phyloP scores from a whole-genome alignment of 2,888 invertebrate species.

The Celastrina argiolus region DNA sequence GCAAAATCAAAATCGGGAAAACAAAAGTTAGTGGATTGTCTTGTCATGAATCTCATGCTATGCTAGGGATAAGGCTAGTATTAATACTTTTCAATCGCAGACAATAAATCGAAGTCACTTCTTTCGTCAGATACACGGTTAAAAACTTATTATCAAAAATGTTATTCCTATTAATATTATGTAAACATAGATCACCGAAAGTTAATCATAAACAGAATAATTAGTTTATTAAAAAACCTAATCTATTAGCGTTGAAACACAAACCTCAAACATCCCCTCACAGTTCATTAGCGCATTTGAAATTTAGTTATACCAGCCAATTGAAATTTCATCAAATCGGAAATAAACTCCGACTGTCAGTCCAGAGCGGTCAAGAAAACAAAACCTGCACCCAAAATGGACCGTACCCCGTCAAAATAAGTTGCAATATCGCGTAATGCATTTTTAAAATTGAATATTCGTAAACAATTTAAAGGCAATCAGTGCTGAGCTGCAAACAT shows the following conservation, averaged over 20 bases:
- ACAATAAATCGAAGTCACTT: too few relatives aligned
- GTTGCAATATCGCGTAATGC: slow-evolving; percentile 26
- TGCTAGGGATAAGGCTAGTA: too few relatives aligned
- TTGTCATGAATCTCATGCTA: too few relatives aligned
- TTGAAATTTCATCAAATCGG: slow-evolving; percentile 33
- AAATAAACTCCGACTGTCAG: slow-evolving; percentile 34
- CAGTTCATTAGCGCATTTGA: slow-evolving; percentile 27
- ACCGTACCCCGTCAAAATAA: slow-evolving; percentile 27
- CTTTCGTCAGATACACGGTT: too few relatives aligned
- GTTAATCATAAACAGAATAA: neutral
- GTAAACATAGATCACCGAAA: neutral
- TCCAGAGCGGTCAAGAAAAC: slow-evolving; percentile 26
- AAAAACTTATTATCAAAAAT: too few relatives aligned
- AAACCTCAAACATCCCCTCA: slow-evolving; percentile 11
- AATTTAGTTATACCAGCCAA: slow-evolving; percentile 30
- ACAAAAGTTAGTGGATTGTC: too few relatives aligned
- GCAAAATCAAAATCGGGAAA: too few relatives aligned
- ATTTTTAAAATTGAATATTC: slow-evolving; percentile 37
- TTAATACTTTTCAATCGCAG: too few relatives aligned
- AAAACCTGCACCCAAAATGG: slow-evolving; percentile 19
- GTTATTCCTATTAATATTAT: too few relatives aligned
- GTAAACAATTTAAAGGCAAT: slow-evolving; percentile 44
- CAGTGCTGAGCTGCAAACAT: slow-evolving; percentile 41
- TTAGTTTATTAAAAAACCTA: neutral
- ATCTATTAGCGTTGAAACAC: neutral